These are phyloP conservation scores for Torymus texanus DNA, from an alignment of 2,888 invertebrate genomes.

Conservation along the genomic window DNA sequence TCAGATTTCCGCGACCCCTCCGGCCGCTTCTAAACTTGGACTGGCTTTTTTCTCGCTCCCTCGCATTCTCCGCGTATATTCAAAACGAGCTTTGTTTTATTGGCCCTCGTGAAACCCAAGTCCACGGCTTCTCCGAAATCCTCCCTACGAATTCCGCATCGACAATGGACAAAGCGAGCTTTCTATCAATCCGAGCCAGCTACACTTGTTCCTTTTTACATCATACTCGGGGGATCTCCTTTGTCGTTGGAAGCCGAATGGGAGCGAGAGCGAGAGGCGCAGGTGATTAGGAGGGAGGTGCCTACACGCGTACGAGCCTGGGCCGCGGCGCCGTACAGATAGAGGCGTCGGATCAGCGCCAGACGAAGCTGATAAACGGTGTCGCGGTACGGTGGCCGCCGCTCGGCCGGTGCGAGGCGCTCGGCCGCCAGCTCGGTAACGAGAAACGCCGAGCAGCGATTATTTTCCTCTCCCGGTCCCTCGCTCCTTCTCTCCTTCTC, in stretches of 20 bases:
- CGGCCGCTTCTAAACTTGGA: constrained; percentile 53
- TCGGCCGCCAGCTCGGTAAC: constrained; percentile 34
- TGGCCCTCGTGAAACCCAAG: constrained; percentile 63
- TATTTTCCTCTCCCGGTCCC: constrained; percentile 46
- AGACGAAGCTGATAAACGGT: constrained; percentile 65
- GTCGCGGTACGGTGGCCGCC: constrained; percentile 48
- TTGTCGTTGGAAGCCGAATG: constrained; percentile 15
- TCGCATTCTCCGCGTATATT: constrained; percentile 25
- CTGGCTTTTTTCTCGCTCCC: not conserved
- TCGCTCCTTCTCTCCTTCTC: constrained; percentile 34
- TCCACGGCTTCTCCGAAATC: constrained; percentile 63
- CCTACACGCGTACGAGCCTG: constrained; percentile 15
- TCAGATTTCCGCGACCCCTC: constrained; percentile 61
- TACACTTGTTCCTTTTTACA: not conserved
- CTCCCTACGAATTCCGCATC: constrained; percentile 40
- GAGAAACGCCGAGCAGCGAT: constrained; percentile 39
- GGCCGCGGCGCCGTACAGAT: not conserved
- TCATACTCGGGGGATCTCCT: constrained; percentile 1
- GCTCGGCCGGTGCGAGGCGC: not conserved
- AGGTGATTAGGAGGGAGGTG: not conserved
- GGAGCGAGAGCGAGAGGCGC: not conserved
- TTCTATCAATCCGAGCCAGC: constrained; percentile 24
- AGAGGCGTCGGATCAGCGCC: constrained; percentile 24
- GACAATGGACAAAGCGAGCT: constrained; percentile 48
- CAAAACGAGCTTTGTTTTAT: constrained; percentile 61